A percentile compares a stretch with the other conserved stretches of the same genome.
Evolutionary conservation across 2,797 vertebrate genomes (phyloP).

Genomic region (Aselliscus stoliczkanus): DNA sequence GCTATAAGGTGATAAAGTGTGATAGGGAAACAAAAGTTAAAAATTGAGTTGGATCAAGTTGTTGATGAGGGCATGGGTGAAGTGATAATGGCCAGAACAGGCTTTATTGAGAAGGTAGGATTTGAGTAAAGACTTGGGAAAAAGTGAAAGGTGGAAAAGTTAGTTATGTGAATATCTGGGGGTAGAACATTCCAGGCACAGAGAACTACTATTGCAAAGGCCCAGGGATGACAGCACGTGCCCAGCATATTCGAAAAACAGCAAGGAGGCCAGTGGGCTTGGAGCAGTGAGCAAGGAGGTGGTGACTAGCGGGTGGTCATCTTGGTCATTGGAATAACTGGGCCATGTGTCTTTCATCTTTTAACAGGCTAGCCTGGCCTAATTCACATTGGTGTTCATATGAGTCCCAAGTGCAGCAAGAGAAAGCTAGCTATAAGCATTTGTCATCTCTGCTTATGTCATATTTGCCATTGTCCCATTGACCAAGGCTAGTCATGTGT

Average conservation of each 20-base stretch:
- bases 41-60: background rate
- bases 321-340: background rate
- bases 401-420: background rate
- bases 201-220: background rate
- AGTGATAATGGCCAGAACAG: background rate
- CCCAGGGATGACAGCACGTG: background rate
- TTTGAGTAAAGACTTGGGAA: constrained; percentile 22
- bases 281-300: background rate
- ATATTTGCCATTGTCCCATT: background rate
- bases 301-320: background rate
- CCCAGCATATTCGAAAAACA: background rate
- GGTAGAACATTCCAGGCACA: background rate
- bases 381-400: background rate
- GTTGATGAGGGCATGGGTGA: background rate
- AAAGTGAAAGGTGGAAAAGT: background rate
- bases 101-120: background rate
- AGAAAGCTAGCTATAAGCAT: background rate
- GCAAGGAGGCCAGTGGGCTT: background rate
- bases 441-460: background rate
- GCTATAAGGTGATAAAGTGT: background rate
- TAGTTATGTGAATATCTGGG: background rate
- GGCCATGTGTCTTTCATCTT: background rate
- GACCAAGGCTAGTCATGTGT: background rate
- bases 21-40: background rate
- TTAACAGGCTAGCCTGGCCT: background rate